Percentiles rank a stretch among this genome's conserved stretches.
Conservation (phyloP, 2,113 vertebrate species). For the Chlorocebus sabaeus region DNA sequence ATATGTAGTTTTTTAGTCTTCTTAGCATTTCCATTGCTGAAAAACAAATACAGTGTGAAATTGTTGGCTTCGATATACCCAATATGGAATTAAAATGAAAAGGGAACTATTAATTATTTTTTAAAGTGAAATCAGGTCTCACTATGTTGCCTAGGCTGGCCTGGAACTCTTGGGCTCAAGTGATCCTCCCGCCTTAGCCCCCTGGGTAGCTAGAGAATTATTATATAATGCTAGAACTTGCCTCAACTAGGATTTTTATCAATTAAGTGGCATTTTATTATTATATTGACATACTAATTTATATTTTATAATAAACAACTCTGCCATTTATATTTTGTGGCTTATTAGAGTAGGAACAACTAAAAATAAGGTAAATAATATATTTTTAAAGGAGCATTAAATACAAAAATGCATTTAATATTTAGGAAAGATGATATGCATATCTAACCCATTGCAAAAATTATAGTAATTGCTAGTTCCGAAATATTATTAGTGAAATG, state of each 20-base stretch:
- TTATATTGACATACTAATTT: background rate
- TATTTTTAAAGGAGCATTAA: background rate
- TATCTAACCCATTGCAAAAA: background rate
- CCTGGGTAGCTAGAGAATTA: background rate
- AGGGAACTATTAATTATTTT: background rate
- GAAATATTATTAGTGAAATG: background rate
- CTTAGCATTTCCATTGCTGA: slow-evolving; percentile 54
- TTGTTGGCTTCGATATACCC: slow-evolving; percentile 8
- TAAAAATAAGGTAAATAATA: background rate
- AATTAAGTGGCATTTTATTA: slow-evolving; percentile 42
- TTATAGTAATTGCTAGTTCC: background rate
- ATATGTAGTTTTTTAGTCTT: slow-evolving; percentile 58
- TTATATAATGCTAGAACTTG: slow-evolving; percentile 49
- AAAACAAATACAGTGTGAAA: slow-evolving; percentile 68
- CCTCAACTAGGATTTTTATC: slow-evolving; percentile 26
- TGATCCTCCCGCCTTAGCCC: background rate
- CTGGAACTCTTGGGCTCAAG: background rate
- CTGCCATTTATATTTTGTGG: slow-evolving; percentile 7
- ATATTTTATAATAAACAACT: slow-evolving; percentile 1
- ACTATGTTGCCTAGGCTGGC: background rate
- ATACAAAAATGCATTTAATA: background rate
- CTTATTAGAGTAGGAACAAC: slow-evolving; percentile 25
- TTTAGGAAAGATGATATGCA: background rate
- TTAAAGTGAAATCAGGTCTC: background rate
- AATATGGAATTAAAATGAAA: slow-evolving; percentile 61